phyloP scores from a whole-genome alignment of 2,113 vertebrate species.

The Odontophorus gujanensis region DNA sequence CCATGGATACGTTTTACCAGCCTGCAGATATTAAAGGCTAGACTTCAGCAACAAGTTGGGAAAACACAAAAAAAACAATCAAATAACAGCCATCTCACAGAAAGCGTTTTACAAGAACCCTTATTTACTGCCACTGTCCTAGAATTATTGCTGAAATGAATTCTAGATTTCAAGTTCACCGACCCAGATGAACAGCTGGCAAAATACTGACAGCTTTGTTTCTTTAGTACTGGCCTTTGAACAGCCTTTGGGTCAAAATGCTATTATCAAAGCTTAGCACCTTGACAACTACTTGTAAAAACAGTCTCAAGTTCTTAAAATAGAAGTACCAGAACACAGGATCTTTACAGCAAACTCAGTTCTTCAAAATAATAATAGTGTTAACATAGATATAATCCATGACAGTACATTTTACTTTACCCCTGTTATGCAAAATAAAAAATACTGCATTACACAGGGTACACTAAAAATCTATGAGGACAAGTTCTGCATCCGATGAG shows the following conservation, averaged over 20 bases:
- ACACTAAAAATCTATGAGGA: neutral
- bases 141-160: neutral
- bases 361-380: neutral
- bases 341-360: neutral
- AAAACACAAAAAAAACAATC: neutral
- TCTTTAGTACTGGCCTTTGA: neutral
- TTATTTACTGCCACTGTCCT: neutral
- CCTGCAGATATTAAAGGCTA: neutral
- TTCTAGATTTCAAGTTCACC: neutral
- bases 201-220: slow-evolving; percentile 32
- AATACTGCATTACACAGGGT: neutral
- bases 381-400: neutral
- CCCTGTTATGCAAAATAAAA: neutral
- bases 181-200: neutral
- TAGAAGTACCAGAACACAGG: neutral
- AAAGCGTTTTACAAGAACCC: neutral
- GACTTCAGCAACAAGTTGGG: neutral
- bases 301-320: neutral
- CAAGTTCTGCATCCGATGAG: neutral
- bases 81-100: neutral
- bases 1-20: neutral
- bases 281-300: neutral
- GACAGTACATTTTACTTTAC: neutral
- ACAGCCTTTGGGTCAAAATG: neutral
- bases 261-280: neutral